A percentile compares a stretch with the other conserved stretches of the same genome.
These are phyloP conservation scores for Drosophila prostipennis DNA, from an alignment of 2,888 invertebrate genomes.

Conservation along the genomic window DNA sequence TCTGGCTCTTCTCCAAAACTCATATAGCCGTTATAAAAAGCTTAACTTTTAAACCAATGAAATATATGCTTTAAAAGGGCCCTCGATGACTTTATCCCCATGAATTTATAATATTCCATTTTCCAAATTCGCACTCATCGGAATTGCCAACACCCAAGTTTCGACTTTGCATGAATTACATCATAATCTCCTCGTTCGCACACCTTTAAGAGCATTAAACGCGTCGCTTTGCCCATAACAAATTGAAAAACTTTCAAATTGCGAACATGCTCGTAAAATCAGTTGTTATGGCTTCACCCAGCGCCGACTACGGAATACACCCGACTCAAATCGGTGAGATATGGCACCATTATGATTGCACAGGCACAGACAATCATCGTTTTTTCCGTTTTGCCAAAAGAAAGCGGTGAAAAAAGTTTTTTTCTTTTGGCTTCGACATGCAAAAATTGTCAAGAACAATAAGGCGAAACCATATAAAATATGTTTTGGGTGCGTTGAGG, in stretches of 20 bases:
- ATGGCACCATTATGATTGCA: slow-evolving; percentile 66
- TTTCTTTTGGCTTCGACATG: slow-evolving; percentile 34
- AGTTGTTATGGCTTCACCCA: slow-evolving; percentile 56
- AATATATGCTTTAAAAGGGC: not conserved
- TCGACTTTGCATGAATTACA: slow-evolving; percentile 39
- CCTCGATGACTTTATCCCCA: not conserved
- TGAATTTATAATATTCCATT: slow-evolving; percentile 16
- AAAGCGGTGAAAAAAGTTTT: slow-evolving; percentile 26
- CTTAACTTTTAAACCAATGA: not conserved
- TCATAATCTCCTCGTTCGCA: slow-evolving; percentile 40
- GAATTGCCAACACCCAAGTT: slow-evolving; percentile 19
- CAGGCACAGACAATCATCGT: slow-evolving; percentile 22
- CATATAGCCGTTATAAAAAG: not conserved
- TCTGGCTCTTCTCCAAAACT: not conserved
- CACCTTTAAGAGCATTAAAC: slow-evolving; percentile 43
- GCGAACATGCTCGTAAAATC: slow-evolving; percentile 58
- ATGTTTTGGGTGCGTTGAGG: slow-evolving; percentile 47
- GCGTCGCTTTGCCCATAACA: slow-evolving; percentile 32
- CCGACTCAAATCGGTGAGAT: slow-evolving; percentile 46
- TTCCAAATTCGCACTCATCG: slow-evolving; percentile 22
- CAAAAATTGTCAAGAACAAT: slow-evolving; percentile 55
- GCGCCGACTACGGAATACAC: slow-evolving; percentile 17
- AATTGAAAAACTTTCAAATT: slow-evolving; percentile 49
- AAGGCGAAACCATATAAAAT: slow-evolving; percentile 54
- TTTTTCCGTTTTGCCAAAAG: slow-evolving; percentile 16